These are phyloP conservation scores for Sitobion miscanthi DNA, from an alignment of 1,140 invertebrate genomes.

Conservation along the genomic window DNA sequence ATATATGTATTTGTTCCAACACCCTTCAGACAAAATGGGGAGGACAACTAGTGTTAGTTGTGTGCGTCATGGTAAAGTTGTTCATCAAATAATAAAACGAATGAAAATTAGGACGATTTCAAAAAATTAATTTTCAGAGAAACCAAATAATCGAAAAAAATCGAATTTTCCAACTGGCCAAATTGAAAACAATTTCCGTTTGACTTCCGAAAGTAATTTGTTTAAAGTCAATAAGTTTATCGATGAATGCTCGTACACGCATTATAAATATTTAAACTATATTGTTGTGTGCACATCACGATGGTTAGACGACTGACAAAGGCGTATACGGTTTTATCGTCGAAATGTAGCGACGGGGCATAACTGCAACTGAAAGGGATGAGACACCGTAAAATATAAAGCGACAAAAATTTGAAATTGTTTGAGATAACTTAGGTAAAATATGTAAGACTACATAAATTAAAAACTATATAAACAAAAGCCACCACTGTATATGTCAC, in stretches of 20 bases:
- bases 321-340: background rate
- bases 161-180: background rate
- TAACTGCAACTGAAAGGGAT: background rate
- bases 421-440: background rate
- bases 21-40: background rate
- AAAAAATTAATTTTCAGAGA: background rate
- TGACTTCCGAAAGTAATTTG: too few species aligned
- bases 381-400: background rate
- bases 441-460: background rate
- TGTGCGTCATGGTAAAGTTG: background rate
- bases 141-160: background rate
- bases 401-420: background rate
- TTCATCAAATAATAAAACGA: background rate
- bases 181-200: background rate
- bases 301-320: background rate
- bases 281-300: background rate
- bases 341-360: background rate
- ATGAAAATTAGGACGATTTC: background rate
- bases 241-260: background rate
- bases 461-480: background rate
- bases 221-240: background rate
- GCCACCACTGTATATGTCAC: background rate
- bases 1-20: background rate
- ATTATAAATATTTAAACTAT: background rate
- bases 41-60: background rate